Evolutionary conservation across 2,113 vertebrate genomes (phyloP).

Genomic region (Notiomystis cincta): DNA sequence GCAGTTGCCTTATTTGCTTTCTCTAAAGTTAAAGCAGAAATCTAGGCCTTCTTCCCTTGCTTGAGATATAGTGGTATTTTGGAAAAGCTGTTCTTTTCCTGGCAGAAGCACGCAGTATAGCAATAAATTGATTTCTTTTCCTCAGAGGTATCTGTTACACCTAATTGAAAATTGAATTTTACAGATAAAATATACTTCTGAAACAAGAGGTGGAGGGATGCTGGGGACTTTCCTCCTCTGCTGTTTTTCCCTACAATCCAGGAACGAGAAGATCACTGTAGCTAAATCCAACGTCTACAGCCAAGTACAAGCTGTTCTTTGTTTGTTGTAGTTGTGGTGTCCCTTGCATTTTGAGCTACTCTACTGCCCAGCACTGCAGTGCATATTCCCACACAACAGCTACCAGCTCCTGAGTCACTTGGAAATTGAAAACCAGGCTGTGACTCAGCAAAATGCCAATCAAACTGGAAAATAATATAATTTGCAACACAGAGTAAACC

Average conservation of each 20-base stretch:
- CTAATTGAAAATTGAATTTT: not conserved
- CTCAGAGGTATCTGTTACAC: not conserved
- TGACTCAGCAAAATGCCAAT: conserved; percentile 32
- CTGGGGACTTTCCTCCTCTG: not conserved
- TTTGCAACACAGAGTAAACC: not conserved
- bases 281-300: not conserved
- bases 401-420: not conserved
- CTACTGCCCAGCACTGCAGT: not conserved
- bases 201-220: not conserved
- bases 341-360: not conserved
- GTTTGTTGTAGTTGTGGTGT: not conserved
- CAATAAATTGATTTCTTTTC: not conserved
- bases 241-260: not conserved
- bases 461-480: not conserved
- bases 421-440: not conserved
- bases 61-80: not conserved
- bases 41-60: not conserved
- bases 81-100: not conserved
- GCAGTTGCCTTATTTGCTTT: not conserved
- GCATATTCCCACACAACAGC: not conserved
- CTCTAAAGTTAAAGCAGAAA: not conserved
- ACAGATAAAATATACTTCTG: not conserved
- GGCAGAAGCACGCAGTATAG: not conserved
- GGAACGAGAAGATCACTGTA: not conserved
- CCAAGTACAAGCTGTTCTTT: not conserved